Percentiles rank a stretch among this genome's conserved stretches.
Conservation (phyloP, 2,797 vertebrate species). For the Gastrophryne carolinensis region DNA sequence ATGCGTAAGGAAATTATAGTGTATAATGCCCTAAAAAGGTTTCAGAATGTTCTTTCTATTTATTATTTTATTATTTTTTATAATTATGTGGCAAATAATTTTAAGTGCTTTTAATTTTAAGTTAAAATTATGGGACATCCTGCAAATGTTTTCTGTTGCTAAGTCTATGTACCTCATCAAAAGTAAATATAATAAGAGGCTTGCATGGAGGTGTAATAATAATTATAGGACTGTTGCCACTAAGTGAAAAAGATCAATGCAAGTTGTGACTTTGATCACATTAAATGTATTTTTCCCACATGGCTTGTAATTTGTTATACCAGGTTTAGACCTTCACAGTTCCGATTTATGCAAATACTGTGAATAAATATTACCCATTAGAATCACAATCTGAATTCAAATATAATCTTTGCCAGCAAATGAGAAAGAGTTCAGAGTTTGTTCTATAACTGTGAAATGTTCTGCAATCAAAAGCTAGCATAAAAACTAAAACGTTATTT, state of each 20-base stretch:
- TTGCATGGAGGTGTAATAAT: no score
- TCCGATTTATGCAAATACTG: background rate
- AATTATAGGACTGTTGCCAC: background rate
- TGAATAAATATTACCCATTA: background rate
- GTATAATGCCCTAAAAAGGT: no score
- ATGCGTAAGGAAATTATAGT: no score
- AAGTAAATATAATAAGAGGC: slow-evolving; percentile 1
- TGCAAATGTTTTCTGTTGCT: background rate
- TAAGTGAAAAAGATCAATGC: slow-evolving; percentile 8
- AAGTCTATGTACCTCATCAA: background rate
- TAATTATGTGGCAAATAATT: background rate
- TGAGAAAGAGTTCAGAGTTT: background rate
- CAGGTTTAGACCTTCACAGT: background rate
- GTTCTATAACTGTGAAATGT: background rate
- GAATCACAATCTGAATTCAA: background rate
- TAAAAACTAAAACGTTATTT: no score
- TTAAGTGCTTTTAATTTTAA: background rate
- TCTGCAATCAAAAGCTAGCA: background rate
- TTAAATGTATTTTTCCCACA: background rate
- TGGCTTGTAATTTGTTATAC: background rate
- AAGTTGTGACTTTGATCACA: background rate
- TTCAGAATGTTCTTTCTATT: no score
- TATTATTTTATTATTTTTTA: no score
- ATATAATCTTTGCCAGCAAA: background rate
- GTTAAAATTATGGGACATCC: background rate